Percentiles rank a stretch among this genome's conserved stretches.
phyloP scores from a whole-genome alignment of 2,888 invertebrate genomes.

The Noctua janthina region DNA sequence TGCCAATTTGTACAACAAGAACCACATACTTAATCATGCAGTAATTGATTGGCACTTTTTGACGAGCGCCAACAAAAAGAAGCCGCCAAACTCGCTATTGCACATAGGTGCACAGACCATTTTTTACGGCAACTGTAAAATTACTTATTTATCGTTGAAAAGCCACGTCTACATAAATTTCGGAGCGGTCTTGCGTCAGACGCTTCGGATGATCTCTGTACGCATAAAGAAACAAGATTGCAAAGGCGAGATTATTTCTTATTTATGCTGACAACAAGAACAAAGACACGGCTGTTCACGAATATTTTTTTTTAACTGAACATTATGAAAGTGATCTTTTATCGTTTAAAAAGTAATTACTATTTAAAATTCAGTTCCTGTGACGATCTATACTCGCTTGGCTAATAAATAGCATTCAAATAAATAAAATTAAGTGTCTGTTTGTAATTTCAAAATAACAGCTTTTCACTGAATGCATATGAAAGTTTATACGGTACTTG shows the following conservation, averaged over 20 bases:
- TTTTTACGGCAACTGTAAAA: constrained; percentile 70
- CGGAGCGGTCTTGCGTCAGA: constrained; percentile 70
- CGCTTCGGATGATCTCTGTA: constrained; percentile 62
- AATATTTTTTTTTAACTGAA: constrained; percentile 52
- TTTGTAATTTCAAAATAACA: no score
- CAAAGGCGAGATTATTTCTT: constrained; percentile 66
- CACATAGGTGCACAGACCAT: constrained; percentile 28
- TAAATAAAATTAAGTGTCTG: not conserved
- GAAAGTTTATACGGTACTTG: no score
- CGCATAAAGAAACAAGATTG: constrained; percentile 67
- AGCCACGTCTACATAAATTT: constrained; percentile 68
- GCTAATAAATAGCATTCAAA: not conserved
- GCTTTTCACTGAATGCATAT: no score
- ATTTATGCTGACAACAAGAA: constrained; percentile 65
- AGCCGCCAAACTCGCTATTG: constrained; percentile 61
- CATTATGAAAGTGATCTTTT: constrained; percentile 24
- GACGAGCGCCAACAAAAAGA: constrained; percentile 74
- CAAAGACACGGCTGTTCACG: constrained; percentile 52
- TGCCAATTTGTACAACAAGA: constrained; percentile 78
- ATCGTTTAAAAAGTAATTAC: constrained; percentile 3
- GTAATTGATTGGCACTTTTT: constrained; percentile 80
- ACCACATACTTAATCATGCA: constrained; percentile 78
- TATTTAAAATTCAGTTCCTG: constrained; percentile 12
- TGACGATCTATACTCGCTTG: not conserved
- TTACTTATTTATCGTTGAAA: constrained; percentile 73